phyloP scores from a whole-genome alignment of 2,888 invertebrate species.

The Drosophila nigricruria region DNA sequence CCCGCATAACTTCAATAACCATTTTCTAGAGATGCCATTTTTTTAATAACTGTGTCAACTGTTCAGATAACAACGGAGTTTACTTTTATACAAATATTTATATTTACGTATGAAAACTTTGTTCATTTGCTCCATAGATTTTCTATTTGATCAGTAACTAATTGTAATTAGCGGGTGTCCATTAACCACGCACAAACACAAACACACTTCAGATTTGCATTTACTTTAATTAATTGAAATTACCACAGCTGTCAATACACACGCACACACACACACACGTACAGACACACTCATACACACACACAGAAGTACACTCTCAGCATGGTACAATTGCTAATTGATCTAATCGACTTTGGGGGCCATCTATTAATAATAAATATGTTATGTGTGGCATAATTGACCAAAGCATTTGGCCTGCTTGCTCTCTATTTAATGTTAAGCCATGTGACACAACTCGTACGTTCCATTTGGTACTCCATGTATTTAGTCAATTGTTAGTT shows the following conservation, averaged over 20 bases:
- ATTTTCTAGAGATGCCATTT: constrained; percentile 55
- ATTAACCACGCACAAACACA: constrained; percentile 16
- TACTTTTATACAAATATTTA: not conserved
- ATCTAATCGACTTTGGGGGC: constrained; percentile 65
- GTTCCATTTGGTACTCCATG: constrained; percentile 2
- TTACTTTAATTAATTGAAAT: constrained; percentile 68
- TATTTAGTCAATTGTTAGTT: constrained; percentile 3
- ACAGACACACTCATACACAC: constrained; percentile 5
- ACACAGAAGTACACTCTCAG: not conserved
- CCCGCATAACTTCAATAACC: constrained; percentile 55
- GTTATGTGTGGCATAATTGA: constrained; percentile 55
- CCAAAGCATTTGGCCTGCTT: constrained; percentile 11
- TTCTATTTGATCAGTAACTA: constrained; percentile 32
- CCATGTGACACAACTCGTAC: not conserved
- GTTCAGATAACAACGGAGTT: not conserved
- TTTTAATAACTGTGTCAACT: constrained; percentile 76
- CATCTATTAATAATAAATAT: constrained; percentile 54
- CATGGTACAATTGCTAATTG: constrained; percentile 55
- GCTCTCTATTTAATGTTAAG: not conserved
- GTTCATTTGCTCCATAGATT: constrained; percentile 22
- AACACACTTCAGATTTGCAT: constrained; percentile 27
- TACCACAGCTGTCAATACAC: constrained; percentile 52
- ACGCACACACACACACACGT: constrained; percentile 1
- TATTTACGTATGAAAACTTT: constrained; percentile 10
- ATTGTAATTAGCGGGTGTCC: constrained; percentile 58